phyloP scores from a whole-genome alignment of 2,113 vertebrate genomes.

The Corythoichthys intestinalis region DNA sequence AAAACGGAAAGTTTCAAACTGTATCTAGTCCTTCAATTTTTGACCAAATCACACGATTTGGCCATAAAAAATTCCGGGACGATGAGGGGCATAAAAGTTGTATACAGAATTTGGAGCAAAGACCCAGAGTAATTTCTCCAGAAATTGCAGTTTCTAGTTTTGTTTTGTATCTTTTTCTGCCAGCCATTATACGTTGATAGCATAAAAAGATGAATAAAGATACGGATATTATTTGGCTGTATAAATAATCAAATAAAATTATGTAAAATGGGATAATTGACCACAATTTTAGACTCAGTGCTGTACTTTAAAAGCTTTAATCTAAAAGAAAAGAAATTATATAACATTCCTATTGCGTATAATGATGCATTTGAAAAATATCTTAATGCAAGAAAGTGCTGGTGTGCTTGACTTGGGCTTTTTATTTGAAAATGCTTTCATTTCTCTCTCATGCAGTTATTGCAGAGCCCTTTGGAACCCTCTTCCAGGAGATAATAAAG shows the following conservation, averaged over 20 bases:
- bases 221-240: neutral
- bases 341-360: neutral
- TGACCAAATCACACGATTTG: too few relatives aligned
- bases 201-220: neutral
- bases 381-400: neutral
- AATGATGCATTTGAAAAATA: neutral
- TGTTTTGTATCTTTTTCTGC: neutral
- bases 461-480: constrained; percentile 48
- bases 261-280: too few relatives aligned
- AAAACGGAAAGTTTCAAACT: too few relatives aligned
- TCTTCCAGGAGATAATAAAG: constrained; percentile 41
- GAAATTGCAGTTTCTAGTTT: too few relatives aligned
- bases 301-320: neutral
- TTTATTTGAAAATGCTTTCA: neutral
- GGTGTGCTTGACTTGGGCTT: neutral
- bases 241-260: neutral
- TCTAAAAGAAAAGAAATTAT: neutral
- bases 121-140: too few relatives aligned
- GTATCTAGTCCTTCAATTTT: too few relatives aligned
- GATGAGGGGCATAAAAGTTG: too few relatives aligned
- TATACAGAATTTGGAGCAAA: too few relatives aligned
- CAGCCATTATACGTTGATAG: neutral
- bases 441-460: constrained; percentile 1
- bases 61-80: too few relatives aligned
- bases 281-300: too few relatives aligned